Evolutionary conservation across 2,888 invertebrate genomes (phyloP), one percentile per base, ranked within the genome.

Genomic region (Imbricaverruca yamaguchii): DNA sequence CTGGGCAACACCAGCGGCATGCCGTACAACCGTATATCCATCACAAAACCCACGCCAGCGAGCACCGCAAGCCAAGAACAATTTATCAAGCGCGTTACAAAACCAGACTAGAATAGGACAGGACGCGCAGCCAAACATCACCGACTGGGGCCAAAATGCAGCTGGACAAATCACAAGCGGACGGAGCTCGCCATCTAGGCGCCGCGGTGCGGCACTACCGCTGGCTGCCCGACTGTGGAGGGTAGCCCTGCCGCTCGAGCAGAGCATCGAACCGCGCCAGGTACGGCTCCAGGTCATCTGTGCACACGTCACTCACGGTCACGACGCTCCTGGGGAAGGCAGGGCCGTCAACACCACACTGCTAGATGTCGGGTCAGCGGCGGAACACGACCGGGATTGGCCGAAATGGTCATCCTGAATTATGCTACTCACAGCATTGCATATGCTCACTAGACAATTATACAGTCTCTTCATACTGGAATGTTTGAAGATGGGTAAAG

Each of bases 281-380:
- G 74, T 74, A 74, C 74, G 74, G 74, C 53, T 74, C 18, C 74
- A 74, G 74, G 74, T 74, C 74, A 53, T 74, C 74, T 9, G 74
- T 18, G 74, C 74, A 74, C 15, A 74, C 53, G 74, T 74, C 74
- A 15, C 74, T 74, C 53, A 39, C 74, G 21, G 18, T 39, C 13
- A 10, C 18, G 18, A 74, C 74, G 65, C 65, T 65, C 65, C 65
- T 65, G 65, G 13, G 18, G 18, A 15, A 18, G 61, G 18, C 61
- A 18, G 61, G 15, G 61, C 61, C 13, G 18, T 18, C 18, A 7
- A 11, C n/a, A 11, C 67, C 39, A 39, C 39, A 39, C 39, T 39
- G 39, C 1, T 4, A 39, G 39, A 39, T 39, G 39, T 39, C 39
- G 39, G 39, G 39, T 39, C 39, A 39, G 39, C 4, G 39, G 39